Evolutionary conservation across 2,888 invertebrate genomes (phyloP), one percentile per base, ranked within the genome.

Genomic region (Panopea generosa): DNA sequence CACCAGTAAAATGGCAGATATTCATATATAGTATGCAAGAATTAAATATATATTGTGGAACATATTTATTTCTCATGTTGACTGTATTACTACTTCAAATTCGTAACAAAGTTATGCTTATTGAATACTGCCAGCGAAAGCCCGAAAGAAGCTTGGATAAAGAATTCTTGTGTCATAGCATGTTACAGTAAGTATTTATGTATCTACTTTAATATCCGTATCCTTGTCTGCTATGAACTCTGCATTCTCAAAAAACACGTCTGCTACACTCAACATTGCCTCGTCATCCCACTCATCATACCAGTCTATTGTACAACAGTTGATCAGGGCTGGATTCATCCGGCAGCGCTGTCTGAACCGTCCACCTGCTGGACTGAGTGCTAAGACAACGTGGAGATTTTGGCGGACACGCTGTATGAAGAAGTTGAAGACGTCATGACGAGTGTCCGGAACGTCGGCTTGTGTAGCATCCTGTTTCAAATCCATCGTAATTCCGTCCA

Each of bases 231-330:
- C 87, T 27, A 90, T 87, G 63, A 92, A 91, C 59, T 90, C 90
- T 4, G 87, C 88, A 70, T 89, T 86, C 59, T 89, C 85, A 80
- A 92, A 89, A 85, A 92, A 92, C n/a, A 90, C 89, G 16, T 87
- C 84, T 16, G 92, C 91, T 11, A 92, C 92, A 82, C 89, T 89
- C 22, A 91, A 68, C 91, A 92, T 92, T 63, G 92, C 92, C 62
- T 89, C 88, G 11, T 88, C 86, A 9, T 88, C 87, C 92, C 92
- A 92, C 52, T 92, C 92, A 67, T 90, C 89, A 70, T 89, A 92
- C 92, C 92, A 92, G 84, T 92, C 92, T 24, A 92, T 92, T 0
- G 92, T 92, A 73, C 92, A 92, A 81, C 92, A 92, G 86, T 91
- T 92, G 72, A 92, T 90, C 43, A 92, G 86, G 1, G 92, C 90